Evolutionary conservation across 2,113 vertebrate species (phyloP).

Genomic region (Terrapene triunguis): DNA sequence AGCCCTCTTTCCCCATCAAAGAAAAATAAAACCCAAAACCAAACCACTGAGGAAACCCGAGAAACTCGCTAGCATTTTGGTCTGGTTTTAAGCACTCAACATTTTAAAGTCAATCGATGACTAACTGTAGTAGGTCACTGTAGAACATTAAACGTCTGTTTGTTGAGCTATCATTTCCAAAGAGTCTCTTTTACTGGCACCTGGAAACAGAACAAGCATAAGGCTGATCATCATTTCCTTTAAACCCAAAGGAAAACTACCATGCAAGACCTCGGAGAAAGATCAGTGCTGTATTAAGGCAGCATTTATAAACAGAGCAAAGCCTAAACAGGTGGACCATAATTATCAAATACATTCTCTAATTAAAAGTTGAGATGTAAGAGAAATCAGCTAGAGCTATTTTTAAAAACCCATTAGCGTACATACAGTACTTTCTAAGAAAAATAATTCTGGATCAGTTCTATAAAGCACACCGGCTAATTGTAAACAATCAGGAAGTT

Average conservation of each 20-base stretch:
- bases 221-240: slow-evolving; percentile 67
- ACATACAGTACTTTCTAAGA: not conserved
- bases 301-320: slow-evolving; percentile 72
- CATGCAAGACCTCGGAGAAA: slow-evolving; percentile 66
- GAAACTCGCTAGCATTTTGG: not conserved
- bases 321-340: slow-evolving; percentile 67
- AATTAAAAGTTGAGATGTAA: slow-evolving; percentile 55
- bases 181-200: slow-evolving; percentile 56
- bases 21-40: slow-evolving; percentile 22
- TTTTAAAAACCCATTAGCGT: not conserved
- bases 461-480: slow-evolving; percentile 50
- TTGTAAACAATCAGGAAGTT: slow-evolving; percentile 59
- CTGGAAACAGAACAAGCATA: slow-evolving; percentile 67
- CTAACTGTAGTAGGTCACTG: not conserved
- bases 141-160: not conserved
- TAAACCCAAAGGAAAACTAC: slow-evolving; percentile 71
- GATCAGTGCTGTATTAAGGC: slow-evolving; percentile 49
- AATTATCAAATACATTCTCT: slow-evolving; percentile 66
- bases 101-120: not conserved
- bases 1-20: slow-evolving; percentile 25
- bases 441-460: slow-evolving; percentile 29
- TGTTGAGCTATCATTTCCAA: slow-evolving; percentile 44
- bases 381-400: slow-evolving; percentile 51
- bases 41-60: not conserved
- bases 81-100: not conserved